These are phyloP conservation scores for Albula goreensis DNA, from an alignment of 2,113 vertebrate genomes.

Conservation along the genomic window DNA sequence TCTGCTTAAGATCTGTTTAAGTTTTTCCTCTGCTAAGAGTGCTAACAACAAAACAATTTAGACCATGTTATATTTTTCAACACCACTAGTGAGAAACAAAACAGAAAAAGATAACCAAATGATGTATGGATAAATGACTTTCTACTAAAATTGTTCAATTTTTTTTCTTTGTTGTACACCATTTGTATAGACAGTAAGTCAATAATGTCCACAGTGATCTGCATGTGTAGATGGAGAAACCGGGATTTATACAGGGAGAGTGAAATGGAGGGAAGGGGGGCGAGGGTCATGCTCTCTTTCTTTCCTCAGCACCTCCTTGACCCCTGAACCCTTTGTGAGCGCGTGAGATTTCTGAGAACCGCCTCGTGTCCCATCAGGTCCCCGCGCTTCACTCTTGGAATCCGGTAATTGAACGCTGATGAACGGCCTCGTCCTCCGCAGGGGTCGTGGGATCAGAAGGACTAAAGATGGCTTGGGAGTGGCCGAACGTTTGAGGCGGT, in stretches of 20 bases:
- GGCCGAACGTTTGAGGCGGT: slow-evolving; percentile 54
- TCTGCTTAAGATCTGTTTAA: neutral
- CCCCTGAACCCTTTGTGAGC: neutral
- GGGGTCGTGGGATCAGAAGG: slow-evolving; percentile 69
- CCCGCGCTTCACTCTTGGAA: slow-evolving; percentile 29
- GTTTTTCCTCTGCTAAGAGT: neutral
- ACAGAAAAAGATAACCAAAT: neutral
- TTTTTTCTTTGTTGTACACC: neutral
- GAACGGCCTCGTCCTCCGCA: slow-evolving; percentile 42
- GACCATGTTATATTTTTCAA: neutral
- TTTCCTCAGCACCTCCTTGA: slow-evolving; percentile 7
- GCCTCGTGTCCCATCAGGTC: neutral
- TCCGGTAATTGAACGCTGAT: slow-evolving; percentile 42
- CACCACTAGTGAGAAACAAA: neutral
- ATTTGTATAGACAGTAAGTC: neutral
- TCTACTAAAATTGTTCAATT: neutral
- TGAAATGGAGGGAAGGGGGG: too few species aligned
- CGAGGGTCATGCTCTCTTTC: neutral
- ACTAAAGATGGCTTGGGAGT: slow-evolving; percentile 64
- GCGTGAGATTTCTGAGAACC: neutral
- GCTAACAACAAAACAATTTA: neutral
- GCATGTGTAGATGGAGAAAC: too few species aligned
- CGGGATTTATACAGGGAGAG: too few species aligned
- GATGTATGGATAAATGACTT: neutral
- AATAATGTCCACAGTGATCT: neutral